Base-by-base conservation (phyloP, 2,888 invertebrate genomes). In the Cancer borealis region DNA sequence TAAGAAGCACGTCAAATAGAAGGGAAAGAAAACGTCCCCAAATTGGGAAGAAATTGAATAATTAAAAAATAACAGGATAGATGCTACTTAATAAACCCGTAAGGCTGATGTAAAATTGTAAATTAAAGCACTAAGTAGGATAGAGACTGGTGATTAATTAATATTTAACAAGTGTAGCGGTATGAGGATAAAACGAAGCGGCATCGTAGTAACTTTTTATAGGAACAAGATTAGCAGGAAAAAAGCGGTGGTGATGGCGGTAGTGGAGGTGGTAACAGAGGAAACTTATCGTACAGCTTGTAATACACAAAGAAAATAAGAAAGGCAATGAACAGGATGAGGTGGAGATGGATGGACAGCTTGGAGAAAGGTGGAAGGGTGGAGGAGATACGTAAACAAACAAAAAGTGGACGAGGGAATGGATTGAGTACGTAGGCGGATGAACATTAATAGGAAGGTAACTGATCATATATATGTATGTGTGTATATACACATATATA, bases 141-240 rank as follows among this genome's bases (percentile, higher is more conserved):
- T 6, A 30, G 30, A 79, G 66, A n/a, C 3, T 12, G 79, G 30
- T 79, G 79, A 79, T 30, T 79, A 30, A 79, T 79, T 79, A 79
- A 79, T 79, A 79, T 79, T 79, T 8, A 79, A 79, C 79, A 79
- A 8, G 79, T 79, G 79, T 30, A 79, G 79, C 79, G 26, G 21
- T 5, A 30, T 26, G n/a, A 2, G 26, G 54, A 49, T 49, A 26
- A 26, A 47, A 49, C 49, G 26, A 89, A 89, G n/a, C 47, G 21
- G 47, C 6, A 17, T 21, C n/a, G 30, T 47, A 89, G 49, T 47
- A 17, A 21, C 17, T 87, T 87, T 21, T 21, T 46, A 8, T 10
- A 88, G 46, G 45, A 47, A 46, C 26, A 4, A 12, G 89, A 89
- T 10, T 21, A 47, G 21, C 10, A 12, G 47, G 89, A 47, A 12